Conservation (phyloP, 2,797 vertebrate species). For the Acropternis orthonyx region DNA sequence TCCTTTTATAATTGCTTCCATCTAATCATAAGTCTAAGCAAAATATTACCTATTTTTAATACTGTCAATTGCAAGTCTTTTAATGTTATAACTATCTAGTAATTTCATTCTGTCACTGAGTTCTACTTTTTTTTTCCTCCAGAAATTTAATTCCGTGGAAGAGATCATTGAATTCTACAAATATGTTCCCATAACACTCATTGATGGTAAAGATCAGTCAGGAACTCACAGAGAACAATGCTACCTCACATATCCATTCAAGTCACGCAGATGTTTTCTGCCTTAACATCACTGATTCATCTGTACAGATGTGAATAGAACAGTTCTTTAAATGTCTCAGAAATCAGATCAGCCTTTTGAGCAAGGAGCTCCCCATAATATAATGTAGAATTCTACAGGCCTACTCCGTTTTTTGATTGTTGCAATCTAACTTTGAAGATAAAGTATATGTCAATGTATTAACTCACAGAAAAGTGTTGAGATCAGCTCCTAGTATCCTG, state of each 20-base stretch:
- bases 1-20: background rate
- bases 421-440: background rate
- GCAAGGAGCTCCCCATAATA: background rate
- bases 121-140: background rate
- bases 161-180: conserved; percentile 89
- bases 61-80: background rate
- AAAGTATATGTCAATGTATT: background rate
- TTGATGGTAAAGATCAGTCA: conserved; percentile 80
- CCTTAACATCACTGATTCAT: background rate
- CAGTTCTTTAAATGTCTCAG: background rate
- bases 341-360: background rate
- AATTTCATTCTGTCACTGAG: background rate
- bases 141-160: conserved; percentile 87
- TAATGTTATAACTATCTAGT: background rate
- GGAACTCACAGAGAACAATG: conserved; percentile 74
- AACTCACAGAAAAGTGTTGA: background rate
- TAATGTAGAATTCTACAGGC: background rate
- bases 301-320: background rate
- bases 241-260: conserved; percentile 78
- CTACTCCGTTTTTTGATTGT: background rate
- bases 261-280: background rate
- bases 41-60: background rate
- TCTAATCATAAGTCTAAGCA: background rate
- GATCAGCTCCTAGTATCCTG: background rate
- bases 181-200: conserved; percentile 82